Evolutionary conservation across 2,113 vertebrate species (phyloP), one percentile per base, ranked within the genome.

Genomic region (Serilophus lunatus): DNA sequence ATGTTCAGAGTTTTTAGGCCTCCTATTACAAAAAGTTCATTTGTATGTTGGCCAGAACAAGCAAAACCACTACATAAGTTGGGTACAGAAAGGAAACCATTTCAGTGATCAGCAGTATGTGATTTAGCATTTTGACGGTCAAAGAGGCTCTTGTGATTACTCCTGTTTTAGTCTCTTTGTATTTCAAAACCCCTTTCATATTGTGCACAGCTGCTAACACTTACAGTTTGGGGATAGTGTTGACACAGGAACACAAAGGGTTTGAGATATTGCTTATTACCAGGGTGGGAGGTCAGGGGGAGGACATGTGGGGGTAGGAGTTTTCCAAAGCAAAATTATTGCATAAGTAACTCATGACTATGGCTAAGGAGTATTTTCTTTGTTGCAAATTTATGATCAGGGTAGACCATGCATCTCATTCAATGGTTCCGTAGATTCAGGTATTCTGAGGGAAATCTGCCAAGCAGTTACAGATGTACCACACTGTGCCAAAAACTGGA

Each of bases 161-260:
- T 93, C 85, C 93, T 94, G 90, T 29, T 90, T 66, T 74, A 74
- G 79, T 75, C 76, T 79, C 44, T 59, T 53, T 77, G 49, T 19
- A 18, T 83, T 92, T 93, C 79, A 88, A 47, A 56, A 80, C 23
- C 60, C 66, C 63, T 85, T 92, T 88, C 92, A 95, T 94, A 95
- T 92, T 92, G 96, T 83, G 92, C 90, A 96, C 96, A 97, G 96
- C 96, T 97, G 96, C 95, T 88, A 94, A 31, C 93, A 92, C 63
- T 97, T 95, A 95, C 64, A 86, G 79, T 95, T 93, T 92, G 92
- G 93, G 93, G 88, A 59, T 96, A n/a, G 90, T 90, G 95, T 95
- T 97, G 96, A 97, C 88, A 95, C 79, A 93, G 88, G 88, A 96
- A 90, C 88, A 97, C 92, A 90, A 88, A 95, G 63, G 86, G 88